Base-by-base conservation (phyloP, 2,113 vertebrate genomes). In the Noturus placidus region DNA sequence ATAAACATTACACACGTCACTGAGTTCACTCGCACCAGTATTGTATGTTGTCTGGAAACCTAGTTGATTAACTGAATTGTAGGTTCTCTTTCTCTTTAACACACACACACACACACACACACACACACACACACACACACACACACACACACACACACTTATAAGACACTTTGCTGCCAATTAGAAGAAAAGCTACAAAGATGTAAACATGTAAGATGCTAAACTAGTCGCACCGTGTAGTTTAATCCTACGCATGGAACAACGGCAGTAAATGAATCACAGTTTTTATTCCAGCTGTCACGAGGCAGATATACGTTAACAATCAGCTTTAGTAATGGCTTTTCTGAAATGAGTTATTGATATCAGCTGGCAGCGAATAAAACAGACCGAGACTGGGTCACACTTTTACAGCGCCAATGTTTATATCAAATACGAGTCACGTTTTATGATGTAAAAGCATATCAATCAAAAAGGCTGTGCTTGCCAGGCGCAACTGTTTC, bases 381-480 rank as follows among this genome's bases (percentile, higher is more conserved):
- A 91, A 91, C 86, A 80, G 78, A 17, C 82, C 69, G 87, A 90
- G 93, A 93, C 91, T 77, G 86, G 89, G 93, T 90, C 92, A 92
- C 87, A 93, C 85, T 94, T 95, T 95, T 93, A 94, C 91, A 91
- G 92, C 91, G 92, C 95, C 94, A 93, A 94, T 94, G 94, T 95
- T 94, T 94, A 82, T 87, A 95, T 95, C 94, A 93, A 89, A 92
- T 93, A 92, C 93, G 93, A 95, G 92, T 93, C 93, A 93, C 92
- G 83, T 82, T 82, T 74, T 91, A 92, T 93, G 93, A 94, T 93
- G 93, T 94, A 89, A 90, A 91, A 87, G 88, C 89, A 25, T 92
- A 91, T 89, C 88, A 92, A 92, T 89, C 88, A 85, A 81, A 89
- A 86, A 89, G 82, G 57, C 82, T 92, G 87, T 90, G 88, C 93